Base-by-base conservation (phyloP, 2,888 invertebrate species). In the Oxytorus armatus region DNA sequence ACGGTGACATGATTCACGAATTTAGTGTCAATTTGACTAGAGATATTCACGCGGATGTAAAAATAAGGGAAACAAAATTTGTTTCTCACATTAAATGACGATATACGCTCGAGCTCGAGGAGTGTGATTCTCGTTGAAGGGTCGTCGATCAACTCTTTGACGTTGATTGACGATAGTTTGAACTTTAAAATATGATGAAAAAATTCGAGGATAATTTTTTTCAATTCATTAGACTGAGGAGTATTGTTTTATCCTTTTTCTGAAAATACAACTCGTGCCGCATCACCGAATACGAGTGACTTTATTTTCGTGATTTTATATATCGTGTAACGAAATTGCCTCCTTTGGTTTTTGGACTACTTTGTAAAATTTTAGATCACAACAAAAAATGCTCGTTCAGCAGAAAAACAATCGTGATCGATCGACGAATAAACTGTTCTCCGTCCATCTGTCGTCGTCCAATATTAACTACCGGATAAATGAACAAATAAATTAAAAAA, bases 281-380 rank as follows among this genome's bases (percentile, higher is more conserved):
- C n/a, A n/a, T n/a, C n/a, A n/a, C n/a, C n/a, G n/a, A 25, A 4
- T 14, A 21, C 39, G 14, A 25, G 23, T 68, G 42, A 21, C 14
- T 57, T 29, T 25, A n/a, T 23, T 44, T 39, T 55, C 47, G 57
- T 59, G 18, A 25, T 36, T 18, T 14, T 8, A 53, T 51, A 23
- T 65, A n/a, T 59, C 21, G 65, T 51, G 21, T 16, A 51, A 23
- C 68, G 49, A 39, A 65, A 65, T 69, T 79, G 79, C 79, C 78
- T 74, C 2, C 5, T 79, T 69, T n/a, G n/a, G n/a, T 14, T 23
- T 42, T 61, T 39, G 23, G 36, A 70, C 18, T 55, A n/a, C 55
- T 51, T 63, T 39, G 23, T 10, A 49, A 49, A 18, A 8, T 25
- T 49, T 57, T 11, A 25, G 21, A n/a, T n/a, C n/a, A 25, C 25